Base-by-base conservation (phyloP, 2,888 invertebrate species). In the Tricholauxania praeusta region DNA sequence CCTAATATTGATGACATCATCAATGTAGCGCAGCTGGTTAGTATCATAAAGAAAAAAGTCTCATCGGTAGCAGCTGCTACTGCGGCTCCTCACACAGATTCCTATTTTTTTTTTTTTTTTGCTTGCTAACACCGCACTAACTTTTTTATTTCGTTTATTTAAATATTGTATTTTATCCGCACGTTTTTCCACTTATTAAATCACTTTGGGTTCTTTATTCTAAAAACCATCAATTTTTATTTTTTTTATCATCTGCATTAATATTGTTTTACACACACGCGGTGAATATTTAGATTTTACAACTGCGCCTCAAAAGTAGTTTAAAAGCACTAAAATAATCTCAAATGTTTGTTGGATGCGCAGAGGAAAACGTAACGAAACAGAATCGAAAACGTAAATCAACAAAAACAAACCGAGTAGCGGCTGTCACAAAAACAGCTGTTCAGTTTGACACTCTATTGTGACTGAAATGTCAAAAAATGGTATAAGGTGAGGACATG, bases 1-100 rank as follows among this genome's bases (percentile, higher is more conserved):
- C 19, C 47, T 52, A 47, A 57, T 66, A 17, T n/a, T 15, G 63
- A 47, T 66, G 68, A 68, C 52, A 52, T 52, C 68, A 68, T 68
- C 10, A 15, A 19, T 12, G 48, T 12, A 53, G 59, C 19, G 0
- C 57, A 55, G 49, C 57, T 59, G 64, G 48, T 49, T 14, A 57
- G 28, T 55, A 32, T 10, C 39, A 39, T 7, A 39, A 39, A 7
- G 7, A 10, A 39, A 39, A 39, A 39, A 39, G 5, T 1, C 10
- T 39, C n/a, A 10, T 39, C 10, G 10, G 39, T 39, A 39, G 39
- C 28, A 28, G 28, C 28, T 28, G 28, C 28, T 28, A 28, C 28
- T 28, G 28, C 39, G 39, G 7, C 39, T 39, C 2, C 39, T 39
- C 39, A 39, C 28, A 39, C 10, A 39, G 10, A 39, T 39, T 39